Conservation (phyloP, 2,113 vertebrate species). For the Tragelaphus buxtoni region DNA sequence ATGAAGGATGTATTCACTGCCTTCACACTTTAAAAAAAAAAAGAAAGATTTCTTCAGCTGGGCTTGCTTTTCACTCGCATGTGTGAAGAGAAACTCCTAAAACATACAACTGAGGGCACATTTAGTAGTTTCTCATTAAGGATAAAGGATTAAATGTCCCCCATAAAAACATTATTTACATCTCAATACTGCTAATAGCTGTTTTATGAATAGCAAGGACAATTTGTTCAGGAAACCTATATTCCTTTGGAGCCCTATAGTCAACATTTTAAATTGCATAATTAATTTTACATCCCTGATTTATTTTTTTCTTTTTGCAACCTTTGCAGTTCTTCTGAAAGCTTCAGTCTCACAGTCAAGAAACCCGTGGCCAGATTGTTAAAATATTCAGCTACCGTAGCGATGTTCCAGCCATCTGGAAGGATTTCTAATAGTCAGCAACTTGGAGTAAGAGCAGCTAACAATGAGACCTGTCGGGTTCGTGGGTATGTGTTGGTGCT, state of each 20-base stretch:
- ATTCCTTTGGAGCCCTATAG: background rate
- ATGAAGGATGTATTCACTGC: background rate
- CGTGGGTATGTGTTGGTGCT: background rate
- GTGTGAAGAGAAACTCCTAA: slow-evolving; percentile 35
- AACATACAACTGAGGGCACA: background rate
- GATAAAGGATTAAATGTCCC: background rate
- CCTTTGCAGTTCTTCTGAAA: slow-evolving; percentile 74
- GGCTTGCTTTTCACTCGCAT: background rate
- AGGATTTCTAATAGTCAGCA: slow-evolving; percentile 78
- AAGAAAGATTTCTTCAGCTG: background rate
- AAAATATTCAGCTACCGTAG: slow-evolving; percentile 80
- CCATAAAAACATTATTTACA: slow-evolving; percentile 34
- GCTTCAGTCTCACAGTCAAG: slow-evolving; percentile 54
- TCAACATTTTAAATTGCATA: slow-evolving; percentile 64
- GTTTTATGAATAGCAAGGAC: slow-evolving; percentile 22
- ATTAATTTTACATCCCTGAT: slow-evolving; percentile 67
- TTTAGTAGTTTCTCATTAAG: background rate
- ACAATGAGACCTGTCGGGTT: slow-evolving; percentile 58
- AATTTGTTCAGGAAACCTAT: slow-evolving; percentile 27
- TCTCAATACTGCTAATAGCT: background rate
- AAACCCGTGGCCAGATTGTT: slow-evolving; percentile 80
- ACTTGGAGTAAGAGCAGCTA: slow-evolving; percentile 48
- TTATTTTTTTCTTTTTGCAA: slow-evolving; percentile 66
- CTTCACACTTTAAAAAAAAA: background rate
- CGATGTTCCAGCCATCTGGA: slow-evolving; percentile 81